Conservation (phyloP, 2,888 invertebrate genomes). For the Junonia oenone region DNA sequence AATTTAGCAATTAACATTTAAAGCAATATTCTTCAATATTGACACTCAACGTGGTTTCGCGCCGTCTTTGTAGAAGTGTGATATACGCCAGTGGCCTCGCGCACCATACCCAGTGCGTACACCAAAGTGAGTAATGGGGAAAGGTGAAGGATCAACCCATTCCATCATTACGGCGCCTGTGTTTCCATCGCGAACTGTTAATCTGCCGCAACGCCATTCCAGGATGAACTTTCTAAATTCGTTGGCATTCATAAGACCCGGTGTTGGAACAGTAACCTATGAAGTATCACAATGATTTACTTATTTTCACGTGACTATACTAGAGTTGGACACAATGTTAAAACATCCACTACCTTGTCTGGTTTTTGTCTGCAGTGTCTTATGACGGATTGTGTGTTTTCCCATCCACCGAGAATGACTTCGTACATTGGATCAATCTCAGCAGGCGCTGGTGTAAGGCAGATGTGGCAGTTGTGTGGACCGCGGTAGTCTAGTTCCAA, state of each 20-base stretch:
- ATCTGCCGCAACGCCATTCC: slow-evolving; percentile 77
- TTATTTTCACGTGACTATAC: slow-evolving; percentile 25
- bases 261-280: slow-evolving; percentile 80
- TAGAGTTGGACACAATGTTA: slow-evolving; percentile 24
- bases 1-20: slow-evolving; percentile 50
- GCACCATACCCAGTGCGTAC: slow-evolving; percentile 83
- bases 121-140: slow-evolving; percentile 81
- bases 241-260: slow-evolving; percentile 76
- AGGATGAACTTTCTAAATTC: slow-evolving; percentile 78
- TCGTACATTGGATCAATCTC: slow-evolving; percentile 83
- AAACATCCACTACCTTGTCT: slow-evolving; percentile 75
- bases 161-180: slow-evolving; percentile 77
- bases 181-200: slow-evolving; percentile 67
- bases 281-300: slow-evolving; percentile 39
- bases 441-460: slow-evolving; percentile 73
- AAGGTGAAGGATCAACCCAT: slow-evolving; percentile 81
- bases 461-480: slow-evolving; percentile 82
- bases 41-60: slow-evolving; percentile 62
- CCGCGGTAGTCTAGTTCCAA: slow-evolving; percentile 80
- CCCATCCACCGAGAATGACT: slow-evolving; percentile 84
- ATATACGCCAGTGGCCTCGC: slow-evolving; percentile 81
- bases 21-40: slow-evolving; percentile 42
- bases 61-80: slow-evolving; percentile 49
- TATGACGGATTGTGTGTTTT: slow-evolving; percentile 82
- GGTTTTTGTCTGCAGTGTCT: slow-evolving; percentile 81